Percentiles rank a stretch among this genome's conserved stretches.
Evolutionary conservation across 2,797 vertebrate species (phyloP).

Genomic region (Poeciliopsis turneri): DNA sequence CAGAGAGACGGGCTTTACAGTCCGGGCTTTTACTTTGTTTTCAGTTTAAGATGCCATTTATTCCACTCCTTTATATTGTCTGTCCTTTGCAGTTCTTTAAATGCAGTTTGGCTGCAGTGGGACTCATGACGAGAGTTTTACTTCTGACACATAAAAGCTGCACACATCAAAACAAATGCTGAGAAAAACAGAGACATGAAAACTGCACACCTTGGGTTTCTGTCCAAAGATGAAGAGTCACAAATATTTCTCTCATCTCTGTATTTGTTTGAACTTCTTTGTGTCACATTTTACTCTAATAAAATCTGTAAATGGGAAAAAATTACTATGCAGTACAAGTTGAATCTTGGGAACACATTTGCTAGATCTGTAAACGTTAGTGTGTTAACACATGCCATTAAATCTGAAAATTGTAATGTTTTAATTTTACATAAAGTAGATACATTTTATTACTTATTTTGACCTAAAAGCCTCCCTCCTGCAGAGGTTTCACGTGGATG

Average conservation of each 20-base stretch:
- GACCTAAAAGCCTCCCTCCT: too few species aligned
- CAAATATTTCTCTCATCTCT: neutral
- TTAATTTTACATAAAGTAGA: too few species aligned
- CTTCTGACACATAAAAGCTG: slow-evolving; percentile 8
- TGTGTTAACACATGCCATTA: too few species aligned
- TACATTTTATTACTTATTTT: too few species aligned
- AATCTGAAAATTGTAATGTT: too few species aligned
- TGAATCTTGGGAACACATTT: too few species aligned
- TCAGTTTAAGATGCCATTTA: slow-evolving; percentile 52
- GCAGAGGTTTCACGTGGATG: too few species aligned
- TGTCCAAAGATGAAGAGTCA: neutral
- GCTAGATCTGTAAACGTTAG: too few species aligned
- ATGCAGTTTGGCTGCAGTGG: neutral
- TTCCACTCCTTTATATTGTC: slow-evolving; percentile 23
- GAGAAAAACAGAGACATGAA: neutral
- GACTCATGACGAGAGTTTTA: neutral
- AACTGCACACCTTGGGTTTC: neutral
- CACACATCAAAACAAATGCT: slow-evolving; percentile 1
- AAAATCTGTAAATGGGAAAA: too few species aligned
- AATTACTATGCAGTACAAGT: too few species aligned
- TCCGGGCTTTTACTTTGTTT: slow-evolving; percentile 37
- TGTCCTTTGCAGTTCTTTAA: slow-evolving; percentile 22
- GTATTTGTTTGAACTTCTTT: neutral
- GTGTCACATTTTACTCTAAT: too few species aligned
- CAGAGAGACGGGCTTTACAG: slow-evolving; percentile 51